Evolutionary conservation across 2,113 vertebrate species (phyloP), one percentile per base, ranked within the genome.

Genomic region (Pachyramphus minor): DNA sequence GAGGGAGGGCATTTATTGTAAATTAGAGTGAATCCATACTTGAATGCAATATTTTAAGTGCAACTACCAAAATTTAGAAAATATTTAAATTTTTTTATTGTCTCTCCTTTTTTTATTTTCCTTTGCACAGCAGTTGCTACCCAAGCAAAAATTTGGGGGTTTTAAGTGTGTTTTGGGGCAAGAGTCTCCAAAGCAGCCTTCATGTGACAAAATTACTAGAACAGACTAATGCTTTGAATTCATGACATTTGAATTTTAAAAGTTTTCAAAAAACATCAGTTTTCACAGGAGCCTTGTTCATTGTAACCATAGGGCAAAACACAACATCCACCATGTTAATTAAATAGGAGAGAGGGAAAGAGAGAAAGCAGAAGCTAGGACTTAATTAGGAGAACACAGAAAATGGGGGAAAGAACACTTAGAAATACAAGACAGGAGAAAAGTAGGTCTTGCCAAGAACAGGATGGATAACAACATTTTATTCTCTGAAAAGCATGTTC

Each of bases 231-330:
- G 3, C 23, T 89, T 91, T 93, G 77, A 95, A 87, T 95, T 89
- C 44, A n/a, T 81, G 69, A 87, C 73, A 82, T 93, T 87, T 95
- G 66, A 90, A 95, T 89, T 93, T 37, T 92, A 95, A 92, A n/a
- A 19, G 7, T 63, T 95, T 91, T 35, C 5, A 30, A 68, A 89
- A 92, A 89, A 15, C 39, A 60, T 44, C 22, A 49, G n/a, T 91
- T 92, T 94, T 87, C 73, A 93, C 49, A 49, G 23, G n/a, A 94
- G 41, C 20, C 41, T 75, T 84, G 27, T 58, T 83, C 84, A 58
- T 73, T 94, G 50, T 58, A 93, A 64, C 25, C 27, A 66, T 49
- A 30, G 87, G 49, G 92, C 47, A 80, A 94, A 85, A 76, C 25
- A 60, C 42, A 93, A 42, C 27, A 87, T 91, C 37, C 71, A 74